Conservation (phyloP, 2,888 invertebrate genomes). For the Rhagonycha fulva region DNA sequence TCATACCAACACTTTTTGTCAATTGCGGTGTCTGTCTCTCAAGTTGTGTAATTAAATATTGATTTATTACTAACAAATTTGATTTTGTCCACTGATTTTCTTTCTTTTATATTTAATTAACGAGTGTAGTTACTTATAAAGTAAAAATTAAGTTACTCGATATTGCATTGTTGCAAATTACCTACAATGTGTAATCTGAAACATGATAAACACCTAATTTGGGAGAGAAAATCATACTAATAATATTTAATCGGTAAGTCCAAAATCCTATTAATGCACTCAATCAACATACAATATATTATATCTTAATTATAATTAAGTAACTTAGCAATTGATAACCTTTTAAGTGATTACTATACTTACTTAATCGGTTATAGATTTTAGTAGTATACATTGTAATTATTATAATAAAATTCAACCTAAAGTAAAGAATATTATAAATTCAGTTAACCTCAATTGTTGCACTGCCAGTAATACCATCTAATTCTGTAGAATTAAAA, state of each 20-base stretch:
- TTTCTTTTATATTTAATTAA: too few species aligned
- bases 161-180: too few species aligned
- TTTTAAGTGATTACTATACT: not conserved
- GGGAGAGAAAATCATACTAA: not conserved
- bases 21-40: not conserved
- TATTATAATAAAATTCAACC: not conserved
- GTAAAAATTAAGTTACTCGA: too few species aligned
- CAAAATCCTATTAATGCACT: not conserved
- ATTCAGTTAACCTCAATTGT: constrained; percentile 5
- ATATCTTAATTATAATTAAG: too few species aligned
- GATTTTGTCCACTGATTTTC: too few species aligned
- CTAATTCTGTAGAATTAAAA: constrained; percentile 68
- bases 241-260: not conserved
- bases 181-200: not conserved
- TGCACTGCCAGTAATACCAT: constrained; percentile 57
- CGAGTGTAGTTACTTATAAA: too few species aligned
- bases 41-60: too few species aligned
- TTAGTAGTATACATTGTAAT: not conserved
- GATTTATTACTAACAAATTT: too few species aligned
- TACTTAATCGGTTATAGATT: not conserved
- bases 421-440: not conserved
- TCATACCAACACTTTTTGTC: not conserved
- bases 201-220: not conserved
- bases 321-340: too few species aligned
- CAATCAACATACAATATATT: not conserved